Evolutionary conservation across 2,113 vertebrate species (phyloP), one percentile per base, ranked within the genome.

Genomic region (Opisthocomus hoazin): DNA sequence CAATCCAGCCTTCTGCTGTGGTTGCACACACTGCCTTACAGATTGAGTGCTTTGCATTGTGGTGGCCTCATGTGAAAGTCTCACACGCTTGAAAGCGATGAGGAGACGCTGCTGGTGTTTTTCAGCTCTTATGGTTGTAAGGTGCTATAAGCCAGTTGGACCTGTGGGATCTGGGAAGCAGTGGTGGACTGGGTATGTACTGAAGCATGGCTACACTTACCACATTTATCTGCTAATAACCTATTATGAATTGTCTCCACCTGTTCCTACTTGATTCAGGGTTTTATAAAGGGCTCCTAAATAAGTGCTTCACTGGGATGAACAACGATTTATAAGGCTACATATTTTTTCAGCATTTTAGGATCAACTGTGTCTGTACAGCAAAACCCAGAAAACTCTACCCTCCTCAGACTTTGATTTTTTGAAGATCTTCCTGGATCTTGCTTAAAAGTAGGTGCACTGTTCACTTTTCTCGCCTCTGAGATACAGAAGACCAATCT

Each of bases 151-250:
- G 54, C 27, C 82, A 69, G 15, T 4, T 14, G 41, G 63, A 78
- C 36, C 29, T 69, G 71, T 77, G 80, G 65, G 58, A 34, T 12
- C 41, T 56, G 48, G 54, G 70, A 66, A 77, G 45, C 39, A 57
- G 48, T 5, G 75, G 51, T 76, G 51, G 29, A 15, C 7, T 54
- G 58, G 71, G 29, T 39, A 61, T 30, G 6, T 2, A 34, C 57
- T 39, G 48, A 15, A 85, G 24, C 1, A 0, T 26, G 1, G 2
- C n/a, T 66, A 17, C 16, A 3, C 30, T 23, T 65, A 36, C 16
- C n/a, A 57, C 7, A 10, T 48, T 63, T 46, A 17, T 46, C 71
- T 87, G 51, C 63, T 79, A 43, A 56, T 36, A 54, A 22, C 15
- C 26, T 21, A 5, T 11, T 34, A 14, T 1, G 46, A 63, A 26